Conservation (phyloP, 2,113 vertebrate genomes). For the Stegostoma tigrinum region DNA sequence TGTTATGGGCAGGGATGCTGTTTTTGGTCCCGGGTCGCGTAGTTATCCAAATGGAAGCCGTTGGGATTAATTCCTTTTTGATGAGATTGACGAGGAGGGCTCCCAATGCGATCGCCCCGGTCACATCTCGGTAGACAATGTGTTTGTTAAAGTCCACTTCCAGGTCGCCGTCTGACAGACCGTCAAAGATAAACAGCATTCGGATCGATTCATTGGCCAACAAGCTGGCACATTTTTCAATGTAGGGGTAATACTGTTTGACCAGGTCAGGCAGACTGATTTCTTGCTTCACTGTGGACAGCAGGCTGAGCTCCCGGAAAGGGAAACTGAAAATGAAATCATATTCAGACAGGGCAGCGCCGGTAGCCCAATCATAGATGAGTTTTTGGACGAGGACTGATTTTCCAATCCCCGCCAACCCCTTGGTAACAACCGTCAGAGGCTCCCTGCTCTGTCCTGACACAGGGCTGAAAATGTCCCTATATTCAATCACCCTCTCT, state of each 20-base stretch:
- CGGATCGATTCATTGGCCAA: conserved; percentile 43
- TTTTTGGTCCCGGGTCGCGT: conserved; percentile 41
- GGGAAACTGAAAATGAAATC: conserved; percentile 52
- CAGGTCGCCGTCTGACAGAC: conserved; percentile 49
- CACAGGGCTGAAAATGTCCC: not conserved
- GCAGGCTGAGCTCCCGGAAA: conserved; percentile 44
- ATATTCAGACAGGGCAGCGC: conserved; percentile 46
- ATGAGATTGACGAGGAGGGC: not conserved
- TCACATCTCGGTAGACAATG: conserved; percentile 41
- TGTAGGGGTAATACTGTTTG: conserved; percentile 40
- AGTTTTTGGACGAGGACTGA: conserved; percentile 24
- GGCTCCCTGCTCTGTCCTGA: not conserved
- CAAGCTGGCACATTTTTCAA: conserved; percentile 43
- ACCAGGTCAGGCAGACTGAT: conserved; percentile 49
- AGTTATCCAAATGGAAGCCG: conserved; percentile 23
- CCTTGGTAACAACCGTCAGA: not conserved
- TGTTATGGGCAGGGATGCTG: conserved; percentile 46
- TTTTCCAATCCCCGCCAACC: conserved; percentile 17
- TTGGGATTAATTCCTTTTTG: not conserved
- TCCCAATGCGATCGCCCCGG: conserved; percentile 41
- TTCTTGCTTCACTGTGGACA: conserved; percentile 19
- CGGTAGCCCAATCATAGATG: conserved; percentile 51
- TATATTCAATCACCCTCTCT: not conserved
- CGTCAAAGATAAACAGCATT: conserved; percentile 55
- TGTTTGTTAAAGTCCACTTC: conserved; percentile 51